Base-by-base conservation (phyloP, 1,140 invertebrate genomes). In the Streblospio benedicti region DNA sequence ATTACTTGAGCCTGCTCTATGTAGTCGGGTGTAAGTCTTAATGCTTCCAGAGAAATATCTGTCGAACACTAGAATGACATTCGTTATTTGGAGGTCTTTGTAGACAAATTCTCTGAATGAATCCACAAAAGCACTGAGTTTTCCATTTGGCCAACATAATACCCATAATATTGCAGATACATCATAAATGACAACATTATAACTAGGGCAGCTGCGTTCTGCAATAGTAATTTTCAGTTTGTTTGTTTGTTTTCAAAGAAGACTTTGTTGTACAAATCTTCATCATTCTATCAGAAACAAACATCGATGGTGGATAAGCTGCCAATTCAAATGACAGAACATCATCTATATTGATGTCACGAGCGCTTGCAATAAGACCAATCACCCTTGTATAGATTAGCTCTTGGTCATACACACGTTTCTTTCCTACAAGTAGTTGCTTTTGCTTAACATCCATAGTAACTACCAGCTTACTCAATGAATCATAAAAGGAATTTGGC, bases 41-140 rank as follows among this genome's bases (percentile, higher is more conserved):
- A 27, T 51, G 49, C 18, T 51, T 2, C 25, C 30, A 28, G 28
- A 2, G 49, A 20, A 51, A 27, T 51, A 51, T 23, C 49, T 51
- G 28, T 51, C 49, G 30, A 51, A 51, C 49, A 51, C 49, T 20
- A 51, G 49, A 28, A 27, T 51, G 49, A 51, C 49, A 51, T 51
- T 51, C 30, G 49, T 16, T 16, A n/a, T 51, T 51, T 51, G 49
- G n/a, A 51, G 49, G 30, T 20, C 49, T 4, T 51, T 4, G 2
- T 23, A 20, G 25, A 51, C 49, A 28, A 4, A 51, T 2, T 25
- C 4, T 2, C 2, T 20, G 30, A 51, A 51, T 2, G 49, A 2
- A 28, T 51, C 18, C 49, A 49, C 23, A 49, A 14, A 38, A 9
- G 9, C 35, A n/a, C n/a, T 9, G n/a, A n/a, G n/a, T n/a, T n/a